These are phyloP conservation scores for Arvicanthis niloticus DNA, from an alignment of 2,113 vertebrate species.

Conservation along the genomic window DNA sequence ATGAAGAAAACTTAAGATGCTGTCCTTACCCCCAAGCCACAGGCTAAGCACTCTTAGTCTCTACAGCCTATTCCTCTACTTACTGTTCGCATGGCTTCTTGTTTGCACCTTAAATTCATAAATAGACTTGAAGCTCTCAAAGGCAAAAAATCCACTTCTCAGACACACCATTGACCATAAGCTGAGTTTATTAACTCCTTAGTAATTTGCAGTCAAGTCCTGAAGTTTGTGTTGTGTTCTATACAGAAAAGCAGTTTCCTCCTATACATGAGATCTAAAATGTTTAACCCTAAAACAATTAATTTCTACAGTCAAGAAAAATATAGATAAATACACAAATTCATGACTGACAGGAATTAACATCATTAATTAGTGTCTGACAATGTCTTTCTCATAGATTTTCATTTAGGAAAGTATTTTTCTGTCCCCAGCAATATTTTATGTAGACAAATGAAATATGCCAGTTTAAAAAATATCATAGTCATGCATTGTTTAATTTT, in stretches of 20 bases:
- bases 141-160: not conserved
- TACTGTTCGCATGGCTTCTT: not conserved
- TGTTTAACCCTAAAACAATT: not conserved
- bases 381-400: not conserved
- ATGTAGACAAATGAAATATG: not conserved
- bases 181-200: not conserved
- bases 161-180: not conserved
- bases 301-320: not conserved
- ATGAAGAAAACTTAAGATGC: not conserved
- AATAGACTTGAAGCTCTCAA: constrained; percentile 9
- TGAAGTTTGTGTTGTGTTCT: not conserved
- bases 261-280: not conserved
- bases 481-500: not conserved
- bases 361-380: not conserved
- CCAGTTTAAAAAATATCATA: not conserved
- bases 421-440: not conserved
- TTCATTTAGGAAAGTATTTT: not conserved
- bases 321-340: not conserved
- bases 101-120: not conserved
- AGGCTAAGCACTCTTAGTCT: not conserved
- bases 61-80: not conserved
- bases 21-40: not conserved
- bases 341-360: not conserved
- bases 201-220: not conserved
- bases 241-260: not conserved